Evolutionary conservation across 2,888 invertebrate species (phyloP).

Genomic region (Pristionchus maxplancki): DNA sequence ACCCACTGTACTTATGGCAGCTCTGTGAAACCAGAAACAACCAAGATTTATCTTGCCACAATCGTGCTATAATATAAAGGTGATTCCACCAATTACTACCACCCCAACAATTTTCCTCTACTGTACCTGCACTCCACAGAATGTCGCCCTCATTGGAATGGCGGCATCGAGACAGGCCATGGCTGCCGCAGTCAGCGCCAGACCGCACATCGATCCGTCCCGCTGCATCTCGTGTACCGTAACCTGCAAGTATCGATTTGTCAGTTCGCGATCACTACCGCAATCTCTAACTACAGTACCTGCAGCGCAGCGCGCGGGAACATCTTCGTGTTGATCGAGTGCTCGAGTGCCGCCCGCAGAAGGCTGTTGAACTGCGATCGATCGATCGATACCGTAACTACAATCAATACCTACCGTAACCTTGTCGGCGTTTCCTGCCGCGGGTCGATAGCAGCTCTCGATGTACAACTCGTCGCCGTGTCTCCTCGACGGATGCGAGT

Average conservation of each 20-base stretch:
- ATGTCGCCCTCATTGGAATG: slow-evolving; percentile 55
- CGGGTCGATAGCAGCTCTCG: slow-evolving; percentile 35
- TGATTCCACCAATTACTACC: no score
- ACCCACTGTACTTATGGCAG: no score
- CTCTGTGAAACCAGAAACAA: no score
- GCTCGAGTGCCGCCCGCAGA: slow-evolving; percentile 56
- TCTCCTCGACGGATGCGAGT: slow-evolving; percentile 31
- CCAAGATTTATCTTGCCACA: no score
- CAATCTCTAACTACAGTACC: slow-evolving; percentile 43
- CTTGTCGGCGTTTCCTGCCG: background rate
- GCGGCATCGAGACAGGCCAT: slow-evolving; percentile 41
- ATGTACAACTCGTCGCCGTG: slow-evolving; percentile 28
- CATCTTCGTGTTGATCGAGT: slow-evolving; percentile 59
- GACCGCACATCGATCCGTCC: slow-evolving; percentile 63
- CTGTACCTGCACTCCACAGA: slow-evolving; percentile 62
- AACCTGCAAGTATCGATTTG: slow-evolving; percentile 50
- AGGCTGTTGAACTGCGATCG: slow-evolving; percentile 59
- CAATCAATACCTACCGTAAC: background rate
- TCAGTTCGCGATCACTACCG: background rate
- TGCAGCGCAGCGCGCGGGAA: slow-evolving; percentile 62
- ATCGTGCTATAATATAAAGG: no score
- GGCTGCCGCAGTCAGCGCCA: slow-evolving; percentile 60
- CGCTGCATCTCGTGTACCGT: slow-evolving; percentile 64
- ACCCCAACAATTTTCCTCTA: no score
- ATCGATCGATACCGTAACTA: no score